Evolutionary conservation across 2,797 vertebrate species (phyloP).

Genomic region (Dicrostonyx torquatus): DNA sequence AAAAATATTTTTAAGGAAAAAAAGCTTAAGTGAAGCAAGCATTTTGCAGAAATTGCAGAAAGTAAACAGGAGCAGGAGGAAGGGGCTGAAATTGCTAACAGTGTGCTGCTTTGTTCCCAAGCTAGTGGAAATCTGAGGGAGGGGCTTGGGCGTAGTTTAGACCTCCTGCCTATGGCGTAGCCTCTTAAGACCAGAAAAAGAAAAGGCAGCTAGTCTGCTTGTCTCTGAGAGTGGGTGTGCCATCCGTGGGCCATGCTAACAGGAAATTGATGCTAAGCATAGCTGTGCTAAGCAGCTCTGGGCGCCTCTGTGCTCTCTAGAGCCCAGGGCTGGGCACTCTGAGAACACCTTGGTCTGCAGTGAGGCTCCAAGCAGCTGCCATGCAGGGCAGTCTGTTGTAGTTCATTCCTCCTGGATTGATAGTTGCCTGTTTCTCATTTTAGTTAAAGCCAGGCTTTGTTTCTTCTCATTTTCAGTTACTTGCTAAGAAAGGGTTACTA

Average conservation of each 20-base stretch:
- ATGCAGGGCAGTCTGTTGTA: background rate
- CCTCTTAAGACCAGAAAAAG: background rate
- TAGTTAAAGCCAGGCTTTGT: background rate
- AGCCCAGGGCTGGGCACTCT: background rate
- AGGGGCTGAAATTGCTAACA: background rate
- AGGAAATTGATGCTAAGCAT: background rate
- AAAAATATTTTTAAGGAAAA: background rate
- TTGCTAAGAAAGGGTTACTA: background rate
- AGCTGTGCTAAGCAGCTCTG: background rate
- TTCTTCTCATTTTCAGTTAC: background rate
- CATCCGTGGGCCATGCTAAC: background rate
- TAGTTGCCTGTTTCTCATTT: background rate
- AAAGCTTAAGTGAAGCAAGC: background rate
- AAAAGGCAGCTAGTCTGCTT: background rate
- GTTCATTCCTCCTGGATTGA: background rate
- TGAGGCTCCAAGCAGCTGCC: background rate
- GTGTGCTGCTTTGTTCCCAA: background rate
- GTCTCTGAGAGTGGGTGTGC: background rate
- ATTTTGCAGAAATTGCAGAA: slow-evolving; percentile 2
- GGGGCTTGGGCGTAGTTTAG: background rate
- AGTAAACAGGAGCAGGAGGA: background rate
- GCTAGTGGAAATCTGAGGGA: background rate
- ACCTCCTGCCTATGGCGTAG: background rate
- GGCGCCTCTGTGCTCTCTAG: background rate
- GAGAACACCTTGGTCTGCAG: background rate